A percentile compares a stretch with the other conserved stretches of the same genome.
Conservation (phyloP, 2,797 vertebrate genomes). For the Urocyon cinereoargenteus region DNA sequence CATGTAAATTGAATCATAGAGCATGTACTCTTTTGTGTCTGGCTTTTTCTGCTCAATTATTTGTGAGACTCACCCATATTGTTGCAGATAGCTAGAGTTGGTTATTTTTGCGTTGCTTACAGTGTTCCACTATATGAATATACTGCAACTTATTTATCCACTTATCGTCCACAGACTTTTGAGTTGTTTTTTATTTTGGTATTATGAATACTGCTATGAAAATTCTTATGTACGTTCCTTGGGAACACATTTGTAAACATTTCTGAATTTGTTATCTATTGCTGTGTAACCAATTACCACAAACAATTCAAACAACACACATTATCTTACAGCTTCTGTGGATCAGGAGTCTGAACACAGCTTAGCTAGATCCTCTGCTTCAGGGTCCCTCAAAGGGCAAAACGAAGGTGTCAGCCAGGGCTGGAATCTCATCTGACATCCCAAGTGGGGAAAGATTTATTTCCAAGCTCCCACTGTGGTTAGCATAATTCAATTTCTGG, state of each 20-base stretch:
- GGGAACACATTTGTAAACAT: neutral
- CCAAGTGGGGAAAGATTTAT: neutral
- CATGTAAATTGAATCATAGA: neutral
- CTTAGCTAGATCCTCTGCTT: neutral
- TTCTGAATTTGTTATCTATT: neutral
- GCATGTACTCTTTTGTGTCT: neutral
- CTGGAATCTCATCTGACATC: neutral
- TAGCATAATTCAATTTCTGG: slow-evolving; percentile 17
- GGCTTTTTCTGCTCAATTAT: neutral
- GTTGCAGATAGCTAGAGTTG: neutral
- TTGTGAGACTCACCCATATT: neutral
- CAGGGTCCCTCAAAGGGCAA: neutral
- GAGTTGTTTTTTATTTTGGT: slow-evolving; percentile 17
- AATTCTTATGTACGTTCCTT: slow-evolving; percentile 11
- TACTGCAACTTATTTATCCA: neutral
- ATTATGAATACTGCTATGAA: slow-evolving; percentile 4
- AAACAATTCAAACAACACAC: neutral
- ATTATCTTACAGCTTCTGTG: neutral
- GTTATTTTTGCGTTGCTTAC: neutral
- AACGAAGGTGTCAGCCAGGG: neutral
- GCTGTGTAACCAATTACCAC: neutral
- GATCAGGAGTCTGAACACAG: neutral
- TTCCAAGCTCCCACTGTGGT: neutral
- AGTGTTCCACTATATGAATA: neutral
- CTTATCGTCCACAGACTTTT: neutral